A percentile compares a stretch with the other conserved stretches of the same genome.
phyloP scores from a whole-genome alignment of 2,113 vertebrate genomes.

The Parotia lawesii region DNA sequence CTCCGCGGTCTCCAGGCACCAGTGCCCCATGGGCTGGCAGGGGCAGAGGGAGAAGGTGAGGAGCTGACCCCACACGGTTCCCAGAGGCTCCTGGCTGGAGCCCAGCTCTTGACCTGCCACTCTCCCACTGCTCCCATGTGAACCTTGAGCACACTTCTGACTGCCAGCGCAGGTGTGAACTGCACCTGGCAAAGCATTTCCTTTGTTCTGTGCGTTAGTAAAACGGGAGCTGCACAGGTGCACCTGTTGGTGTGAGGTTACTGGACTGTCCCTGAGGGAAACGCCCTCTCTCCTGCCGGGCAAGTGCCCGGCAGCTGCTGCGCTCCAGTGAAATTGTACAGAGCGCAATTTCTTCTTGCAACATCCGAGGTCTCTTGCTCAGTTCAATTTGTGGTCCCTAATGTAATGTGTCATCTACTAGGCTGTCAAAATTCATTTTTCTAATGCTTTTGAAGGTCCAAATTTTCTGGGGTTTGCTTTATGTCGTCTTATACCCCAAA shows the following conservation, averaged over 20 bases:
- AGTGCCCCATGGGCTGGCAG: background rate
- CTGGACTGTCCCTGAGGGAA: constrained; percentile 35
- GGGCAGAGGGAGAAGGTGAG: background rate
- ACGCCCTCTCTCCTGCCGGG: constrained; percentile 16
- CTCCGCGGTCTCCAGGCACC: background rate
- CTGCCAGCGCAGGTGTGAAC: constrained; percentile 76
- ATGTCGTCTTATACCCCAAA: background rate
- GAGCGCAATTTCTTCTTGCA: background rate
- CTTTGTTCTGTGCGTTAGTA: constrained; percentile 76
- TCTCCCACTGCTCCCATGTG: background rate
- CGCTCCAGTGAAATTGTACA: background rate
- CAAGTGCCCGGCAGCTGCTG: background rate
- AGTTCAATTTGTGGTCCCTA: background rate
- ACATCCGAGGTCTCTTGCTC: background rate
- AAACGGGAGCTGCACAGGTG: constrained; percentile 68
- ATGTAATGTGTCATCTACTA: background rate
- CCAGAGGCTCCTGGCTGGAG: background rate
- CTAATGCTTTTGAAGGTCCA: background rate
- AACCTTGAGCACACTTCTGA: constrained; percentile 23
- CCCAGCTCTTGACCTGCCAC: background rate
- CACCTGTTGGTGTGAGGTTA: constrained; percentile 51
- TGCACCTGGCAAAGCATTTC: constrained; percentile 77
- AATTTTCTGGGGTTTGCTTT: background rate
- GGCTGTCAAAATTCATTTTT: background rate
- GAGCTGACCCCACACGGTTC: background rate